Percentiles rank a stretch among this genome's conserved stretches.
Conservation (phyloP, 1,140 invertebrate genomes). For the Macrobrachium rosenbergii region DNA sequence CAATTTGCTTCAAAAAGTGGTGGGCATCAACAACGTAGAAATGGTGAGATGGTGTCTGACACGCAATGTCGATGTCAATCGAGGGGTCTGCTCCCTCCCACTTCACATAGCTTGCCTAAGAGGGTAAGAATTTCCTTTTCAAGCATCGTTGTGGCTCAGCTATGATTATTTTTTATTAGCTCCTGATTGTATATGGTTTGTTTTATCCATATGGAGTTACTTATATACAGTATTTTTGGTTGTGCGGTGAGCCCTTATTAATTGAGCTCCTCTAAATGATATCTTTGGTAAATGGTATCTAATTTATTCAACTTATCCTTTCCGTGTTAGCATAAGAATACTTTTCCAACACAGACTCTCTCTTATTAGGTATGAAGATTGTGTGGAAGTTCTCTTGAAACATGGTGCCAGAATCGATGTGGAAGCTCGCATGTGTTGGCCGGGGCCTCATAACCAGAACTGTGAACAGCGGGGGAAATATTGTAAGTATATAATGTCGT, state of each 20-base stretch:
- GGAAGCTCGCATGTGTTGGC: conserved; percentile 77
- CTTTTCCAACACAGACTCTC: not conserved
- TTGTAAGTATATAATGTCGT: conserved; percentile 60
- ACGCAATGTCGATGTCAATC: conserved; percentile 78
- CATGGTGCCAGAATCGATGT: conserved; percentile 72
- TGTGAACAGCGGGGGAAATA: conserved; percentile 78
- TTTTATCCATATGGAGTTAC: too few relatives aligned
- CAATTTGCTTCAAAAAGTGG: conserved; percentile 80
- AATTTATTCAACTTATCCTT: too few relatives aligned
- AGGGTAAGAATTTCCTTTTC: conserved; percentile 71
- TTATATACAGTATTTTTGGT: too few relatives aligned
- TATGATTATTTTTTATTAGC: too few relatives aligned
- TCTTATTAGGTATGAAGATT: conserved; percentile 71
- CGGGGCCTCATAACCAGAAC: conserved; percentile 79
- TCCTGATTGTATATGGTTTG: too few relatives aligned
- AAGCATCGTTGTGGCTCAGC: too few relatives aligned
- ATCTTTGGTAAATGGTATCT: too few relatives aligned
- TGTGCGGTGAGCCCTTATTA: too few relatives aligned
- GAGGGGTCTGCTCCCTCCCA: conserved; percentile 80
- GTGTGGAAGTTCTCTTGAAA: conserved; percentile 72
- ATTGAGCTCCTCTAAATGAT: too few relatives aligned
- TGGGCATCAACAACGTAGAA: conserved; percentile 81
- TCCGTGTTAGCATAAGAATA: not conserved
- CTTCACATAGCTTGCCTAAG: conserved; percentile 81
- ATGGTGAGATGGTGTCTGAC: conserved; percentile 74